Base-by-base conservation (phyloP, 2,888 invertebrate species). In the Coleophora flavipennella region DNA sequence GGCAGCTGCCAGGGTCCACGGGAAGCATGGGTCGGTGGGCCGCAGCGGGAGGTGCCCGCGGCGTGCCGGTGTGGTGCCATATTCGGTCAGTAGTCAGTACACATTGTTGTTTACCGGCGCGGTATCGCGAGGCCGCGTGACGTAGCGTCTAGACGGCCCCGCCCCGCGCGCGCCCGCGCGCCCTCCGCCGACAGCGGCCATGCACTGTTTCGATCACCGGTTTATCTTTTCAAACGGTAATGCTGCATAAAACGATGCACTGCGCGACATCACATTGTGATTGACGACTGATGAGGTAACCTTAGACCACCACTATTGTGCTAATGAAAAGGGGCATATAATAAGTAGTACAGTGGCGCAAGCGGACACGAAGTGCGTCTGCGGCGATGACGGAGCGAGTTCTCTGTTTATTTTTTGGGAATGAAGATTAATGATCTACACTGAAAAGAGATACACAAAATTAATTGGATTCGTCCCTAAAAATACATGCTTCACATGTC, bases 101-200 rank as follows among this genome's bases (percentile, higher is more conserved):
- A 83, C 81, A 81, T 70, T 73, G 79, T 81, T 83, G 83, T 83
- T 83, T 83, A 81, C 80, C 79, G 80, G 80, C 83, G 85, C 85
- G 76, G 75, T 86, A 86, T 84, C 85, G 79, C 85, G 86, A 77
- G 86, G 86, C 86, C 87, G 86, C 70, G 85, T 86, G 85, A 86
- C 86, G 85, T 86, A 81, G 83, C 75, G 83, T 83, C 83, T 83
- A 83, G 83, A 83, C 83, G 74, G 64, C 61, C 62, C 58, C 59
- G 65, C 63, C 67, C 63, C 59, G 52, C 51, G 57, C 53, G 42
- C 48, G 43, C 44, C 52, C 41, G 50, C 38, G 46, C 31, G 40
- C 47, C 52, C 55, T 49, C 59, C 40, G 39, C 53, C 42, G 45
- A 44, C 51, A 44, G 56, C 50, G 56, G 51, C 53, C 60, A 66